A percentile compares a stretch with the other conserved stretches of the same genome.
phyloP scores from a whole-genome alignment of 2,888 invertebrate genomes.

The Agonopterix subpropinquella region DNA sequence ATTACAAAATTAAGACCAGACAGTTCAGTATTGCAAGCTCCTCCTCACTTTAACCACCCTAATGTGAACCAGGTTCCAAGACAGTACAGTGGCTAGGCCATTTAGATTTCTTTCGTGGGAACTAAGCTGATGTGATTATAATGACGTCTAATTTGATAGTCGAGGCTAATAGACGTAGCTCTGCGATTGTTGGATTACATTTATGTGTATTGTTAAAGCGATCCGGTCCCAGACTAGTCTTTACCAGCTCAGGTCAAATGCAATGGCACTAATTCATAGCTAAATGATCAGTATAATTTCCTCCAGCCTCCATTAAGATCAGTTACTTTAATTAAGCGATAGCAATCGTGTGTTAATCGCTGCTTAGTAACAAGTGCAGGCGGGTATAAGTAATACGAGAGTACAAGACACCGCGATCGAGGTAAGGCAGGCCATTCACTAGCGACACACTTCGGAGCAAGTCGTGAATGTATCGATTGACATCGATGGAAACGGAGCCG shows the following conservation, averaged over 20 bases:
- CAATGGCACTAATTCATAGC: constrained; percentile 3
- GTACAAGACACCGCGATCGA: neutral
- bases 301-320: neutral
- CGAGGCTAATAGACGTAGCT: constrained; percentile 8
- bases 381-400: constrained; percentile 1
- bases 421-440: constrained; percentile 20
- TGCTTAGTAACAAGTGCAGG: constrained; percentile 10
- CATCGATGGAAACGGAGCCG: constrained; percentile 39
- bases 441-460: constrained; percentile 34
- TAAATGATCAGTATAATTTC: constrained; percentile 5
- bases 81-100: neutral
- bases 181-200: constrained; percentile 3
- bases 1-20: too few species aligned
- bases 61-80: too few species aligned
- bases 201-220: constrained; percentile 13
- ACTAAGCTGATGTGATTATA: constrained; percentile 20
- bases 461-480: constrained; percentile 38
- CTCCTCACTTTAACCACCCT: too few species aligned
- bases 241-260: neutral
- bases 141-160: constrained; percentile 20
- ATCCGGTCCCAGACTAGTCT: constrained; percentile 2
- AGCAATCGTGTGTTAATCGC: constrained; percentile 14
- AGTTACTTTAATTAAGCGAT: constrained; percentile 10
- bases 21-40: too few species aligned
- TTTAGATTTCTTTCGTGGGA: constrained; percentile 8